These are phyloP conservation scores for Actinia tenebrosa DNA, from an alignment of 64 coral and sea anemone genomes.

Conservation along the genomic window DNA sequence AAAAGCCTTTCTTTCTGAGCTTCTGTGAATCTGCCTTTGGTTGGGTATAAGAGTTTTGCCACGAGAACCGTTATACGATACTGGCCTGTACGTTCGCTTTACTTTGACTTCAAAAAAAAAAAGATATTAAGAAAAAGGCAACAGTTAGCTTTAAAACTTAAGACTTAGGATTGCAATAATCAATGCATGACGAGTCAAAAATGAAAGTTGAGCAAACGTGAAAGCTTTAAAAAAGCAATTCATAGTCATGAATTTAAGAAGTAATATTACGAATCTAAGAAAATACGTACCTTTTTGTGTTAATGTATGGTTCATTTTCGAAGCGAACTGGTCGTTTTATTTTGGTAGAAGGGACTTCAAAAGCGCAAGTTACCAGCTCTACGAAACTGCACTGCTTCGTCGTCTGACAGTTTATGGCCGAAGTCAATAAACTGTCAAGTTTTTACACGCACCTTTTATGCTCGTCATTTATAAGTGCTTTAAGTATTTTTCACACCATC, in stretches of 20 bases:
- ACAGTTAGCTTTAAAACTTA: not conserved
- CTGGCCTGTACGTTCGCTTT: not conserved
- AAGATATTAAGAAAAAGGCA: not conserved
- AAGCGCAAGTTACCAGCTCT: too few species aligned
- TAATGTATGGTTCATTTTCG: too few species aligned
- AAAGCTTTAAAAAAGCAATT: too few species aligned
- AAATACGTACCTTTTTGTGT: too few species aligned
- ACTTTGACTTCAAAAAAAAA: not conserved
- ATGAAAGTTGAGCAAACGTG: too few species aligned
- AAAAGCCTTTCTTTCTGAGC: not conserved
- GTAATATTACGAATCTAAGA: too few species aligned
- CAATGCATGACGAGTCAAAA: not conserved
- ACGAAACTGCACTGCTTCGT: too few species aligned
- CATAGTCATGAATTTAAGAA: too few species aligned
- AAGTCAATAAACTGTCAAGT: not conserved
- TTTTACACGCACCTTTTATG: not conserved
- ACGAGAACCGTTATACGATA: not conserved
- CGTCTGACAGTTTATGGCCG: not conserved
- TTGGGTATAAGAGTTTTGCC: not conserved
- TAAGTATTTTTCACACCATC: constrained; percentile 2
- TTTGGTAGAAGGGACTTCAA: too few species aligned
- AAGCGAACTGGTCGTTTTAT: too few species aligned
- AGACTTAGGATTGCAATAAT: not conserved
- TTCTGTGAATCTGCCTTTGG: not conserved
- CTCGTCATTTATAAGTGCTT: not conserved